phyloP scores from a whole-genome alignment of 2,888 invertebrate genomes.

The Metellina segmentata region DNA sequence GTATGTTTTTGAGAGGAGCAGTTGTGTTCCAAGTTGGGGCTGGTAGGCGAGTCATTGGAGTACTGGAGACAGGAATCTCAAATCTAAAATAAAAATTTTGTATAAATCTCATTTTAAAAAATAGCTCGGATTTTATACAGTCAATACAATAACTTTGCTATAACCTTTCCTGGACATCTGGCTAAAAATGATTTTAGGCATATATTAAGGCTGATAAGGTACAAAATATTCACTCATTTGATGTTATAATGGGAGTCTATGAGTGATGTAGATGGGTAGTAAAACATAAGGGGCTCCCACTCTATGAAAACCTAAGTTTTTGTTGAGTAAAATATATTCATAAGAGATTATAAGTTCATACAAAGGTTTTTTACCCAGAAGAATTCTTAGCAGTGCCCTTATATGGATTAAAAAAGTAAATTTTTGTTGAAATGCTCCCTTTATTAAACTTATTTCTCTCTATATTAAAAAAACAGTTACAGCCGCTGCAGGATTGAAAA shows the following conservation, averaged over 20 bases:
- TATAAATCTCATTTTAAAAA: neutral
- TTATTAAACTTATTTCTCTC: too few species aligned
- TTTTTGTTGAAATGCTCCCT: too few species aligned
- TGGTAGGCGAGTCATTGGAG: constrained; percentile 47
- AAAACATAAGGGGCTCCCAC: too few species aligned
- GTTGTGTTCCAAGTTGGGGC: constrained; percentile 75
- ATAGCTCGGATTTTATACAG: neutral
- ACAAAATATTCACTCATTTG: neutral
- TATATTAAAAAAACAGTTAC: too few species aligned
- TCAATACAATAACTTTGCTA: neutral
- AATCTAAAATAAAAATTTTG: constrained; percentile 51
- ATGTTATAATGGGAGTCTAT: neutral
- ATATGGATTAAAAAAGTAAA: too few species aligned
- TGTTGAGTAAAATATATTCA: too few species aligned
- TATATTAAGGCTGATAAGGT: neutral
- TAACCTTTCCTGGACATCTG: neutral
- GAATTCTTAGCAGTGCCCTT: too few species aligned
- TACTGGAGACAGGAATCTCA: constrained; percentile 40
- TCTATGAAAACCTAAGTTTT: too few species aligned
- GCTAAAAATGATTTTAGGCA: neutral
- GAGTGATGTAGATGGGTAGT: too few species aligned
- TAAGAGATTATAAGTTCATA: too few species aligned
- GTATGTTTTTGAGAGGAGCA: constrained; percentile 76
- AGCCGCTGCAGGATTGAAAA: too few species aligned
- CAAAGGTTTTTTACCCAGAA: too few species aligned